Evolutionary conservation across 53 echinoderm and acorn worm species (phyloP).

Genomic region (Arbacia lixula): DNA sequence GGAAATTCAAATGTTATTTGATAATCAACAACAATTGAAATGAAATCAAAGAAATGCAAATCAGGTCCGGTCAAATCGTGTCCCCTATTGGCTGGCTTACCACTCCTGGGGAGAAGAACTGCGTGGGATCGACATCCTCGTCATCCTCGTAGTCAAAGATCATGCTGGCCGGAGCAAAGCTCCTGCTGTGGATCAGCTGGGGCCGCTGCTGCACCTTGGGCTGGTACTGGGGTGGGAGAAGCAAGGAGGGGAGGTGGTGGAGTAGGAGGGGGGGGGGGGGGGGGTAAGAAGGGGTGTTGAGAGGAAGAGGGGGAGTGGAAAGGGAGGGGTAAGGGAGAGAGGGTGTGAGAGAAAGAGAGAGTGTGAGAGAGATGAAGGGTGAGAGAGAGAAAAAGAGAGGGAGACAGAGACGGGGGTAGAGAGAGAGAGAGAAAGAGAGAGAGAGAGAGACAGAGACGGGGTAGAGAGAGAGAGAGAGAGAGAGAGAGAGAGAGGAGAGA

Average conservation of each 20-base stretch:
- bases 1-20: too few species aligned
- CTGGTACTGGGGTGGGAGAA: not conserved
- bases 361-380: not conserved
- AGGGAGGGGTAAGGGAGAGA: not conserved
- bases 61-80: too few species aligned
- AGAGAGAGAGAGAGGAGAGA: not conserved
- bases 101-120: conserved; percentile 91
- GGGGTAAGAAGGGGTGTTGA: not conserved
- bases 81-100: conserved; percentile 61
- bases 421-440: not conserved
- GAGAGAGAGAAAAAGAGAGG: not conserved
- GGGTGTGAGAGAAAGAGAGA: not conserved
- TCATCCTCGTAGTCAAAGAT: conserved; percentile 78
- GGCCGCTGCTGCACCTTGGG: conserved; percentile 75
- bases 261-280: too few species aligned
- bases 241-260: not conserved
- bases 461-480: not conserved
- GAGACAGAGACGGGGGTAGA: not conserved
- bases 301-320: not conserved
- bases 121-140: conserved; percentile 73
- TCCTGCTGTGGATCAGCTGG: conserved; percentile 88
- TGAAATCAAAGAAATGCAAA: too few species aligned
- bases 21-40: too few species aligned
- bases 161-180: conserved; percentile 93
- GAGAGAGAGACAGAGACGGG: too few species aligned